Base-by-base conservation (phyloP, 2,797 vertebrate species). In the Pyrrhura leucotis region DNA sequence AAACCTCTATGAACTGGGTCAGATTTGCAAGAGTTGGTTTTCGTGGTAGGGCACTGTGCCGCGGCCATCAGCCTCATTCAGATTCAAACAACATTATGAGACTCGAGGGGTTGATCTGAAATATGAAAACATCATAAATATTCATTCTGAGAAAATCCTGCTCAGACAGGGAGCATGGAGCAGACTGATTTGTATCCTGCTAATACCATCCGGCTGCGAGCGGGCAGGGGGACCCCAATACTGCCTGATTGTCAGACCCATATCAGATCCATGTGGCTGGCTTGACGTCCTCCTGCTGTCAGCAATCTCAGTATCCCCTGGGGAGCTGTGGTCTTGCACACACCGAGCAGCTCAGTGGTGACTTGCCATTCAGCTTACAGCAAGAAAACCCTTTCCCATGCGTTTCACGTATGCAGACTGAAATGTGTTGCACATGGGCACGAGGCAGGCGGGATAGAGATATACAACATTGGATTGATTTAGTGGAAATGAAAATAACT, bases 91-190 rank as follows among this genome's bases (percentile, higher is more conserved):
- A n/a, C 78, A 31, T 91, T 93, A 93, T 50, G 75, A 91, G 90
- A 66, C 90, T 93, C 83, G 0, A 90, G 93, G 78, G 91, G 72
- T 86, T 93, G 89, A 93, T 87, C 90, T 92, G 93, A 97, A 97
- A 94, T 88, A 89, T 58, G 87, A 90, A 91, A 96, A 86, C 59
- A 88, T 62, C 79, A 97, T 94, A 93, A 96, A 96, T 92, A 96
- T 35, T 91, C 45, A 88, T 96, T 92, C 85, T 88, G 73, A 58
- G 59, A 87, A 94, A 96, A 96, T 86, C 54, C 93, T 65, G 75
- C 89, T 96, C 76, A 85, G 89, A 90, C 80, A 86, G 76, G 26
- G 76, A 90, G 81, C 44, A 28, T 2, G 17, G 75, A 90, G 42
- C 77, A 88, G 93, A 29, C 54, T 91, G 85, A 91, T 93, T 90